Conservation (phyloP, 2,113 vertebrate genomes). For the Mugil cephalus region DNA sequence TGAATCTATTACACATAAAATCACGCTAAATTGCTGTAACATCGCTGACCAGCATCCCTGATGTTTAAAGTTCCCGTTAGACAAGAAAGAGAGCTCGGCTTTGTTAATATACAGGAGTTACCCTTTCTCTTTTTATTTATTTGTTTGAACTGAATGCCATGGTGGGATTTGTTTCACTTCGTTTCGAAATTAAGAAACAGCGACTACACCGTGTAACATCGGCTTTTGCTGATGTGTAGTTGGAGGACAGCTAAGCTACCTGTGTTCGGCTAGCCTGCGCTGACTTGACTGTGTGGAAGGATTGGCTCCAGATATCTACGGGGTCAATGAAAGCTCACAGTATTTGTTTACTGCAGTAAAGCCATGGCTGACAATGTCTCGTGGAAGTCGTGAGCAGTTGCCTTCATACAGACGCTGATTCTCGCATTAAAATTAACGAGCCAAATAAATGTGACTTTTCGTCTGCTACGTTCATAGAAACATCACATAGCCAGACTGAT, state of each 20-base stretch:
- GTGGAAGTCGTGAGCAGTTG: too few relatives aligned
- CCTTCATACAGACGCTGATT: too few relatives aligned
- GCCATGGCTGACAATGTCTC: too few relatives aligned
- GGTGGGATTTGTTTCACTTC: neutral
- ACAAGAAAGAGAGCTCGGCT: neutral
- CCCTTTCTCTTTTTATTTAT: neutral
- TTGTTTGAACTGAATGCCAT: neutral
- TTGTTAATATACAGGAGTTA: neutral
- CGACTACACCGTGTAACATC: neutral
- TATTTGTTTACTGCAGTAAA: too few relatives aligned
- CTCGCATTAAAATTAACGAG: too few relatives aligned
- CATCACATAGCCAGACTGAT: too few relatives aligned
- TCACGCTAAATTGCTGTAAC: conserved; percentile 16
- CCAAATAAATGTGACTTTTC: too few relatives aligned
- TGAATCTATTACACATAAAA: neutral
- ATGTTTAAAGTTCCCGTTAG: conserved; percentile 13
- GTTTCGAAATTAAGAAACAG: neutral
- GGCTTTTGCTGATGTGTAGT: neutral
- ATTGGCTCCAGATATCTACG: too few relatives aligned
- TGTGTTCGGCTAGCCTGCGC: neutral
- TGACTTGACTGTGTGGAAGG: too few relatives aligned
- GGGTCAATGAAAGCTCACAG: too few relatives aligned
- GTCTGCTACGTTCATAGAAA: too few relatives aligned
- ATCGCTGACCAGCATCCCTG: conserved; percentile 12
- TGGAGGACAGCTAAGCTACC: neutral